Conservation (phyloP, 2,113 vertebrate genomes). For the Ammodytes marinus region DNA sequence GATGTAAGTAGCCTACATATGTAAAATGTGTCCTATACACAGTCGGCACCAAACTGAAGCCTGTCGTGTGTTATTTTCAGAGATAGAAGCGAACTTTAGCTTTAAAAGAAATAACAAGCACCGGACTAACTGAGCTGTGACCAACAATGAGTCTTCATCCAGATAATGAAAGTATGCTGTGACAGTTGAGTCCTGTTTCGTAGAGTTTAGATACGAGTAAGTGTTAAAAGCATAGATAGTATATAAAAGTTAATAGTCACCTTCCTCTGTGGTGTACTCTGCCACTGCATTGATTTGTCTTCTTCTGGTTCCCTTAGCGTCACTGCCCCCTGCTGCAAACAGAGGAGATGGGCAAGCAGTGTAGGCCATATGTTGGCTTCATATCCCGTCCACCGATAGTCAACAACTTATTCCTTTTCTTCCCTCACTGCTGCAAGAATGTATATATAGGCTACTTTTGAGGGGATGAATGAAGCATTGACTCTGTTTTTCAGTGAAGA, state of each 20-base stretch:
- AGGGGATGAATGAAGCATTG: too few species aligned
- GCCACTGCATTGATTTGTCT: background rate
- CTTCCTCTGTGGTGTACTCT: background rate
- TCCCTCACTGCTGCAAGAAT: too few species aligned
- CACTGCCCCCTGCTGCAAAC: slow-evolving; percentile 7
- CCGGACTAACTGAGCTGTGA: too few species aligned
- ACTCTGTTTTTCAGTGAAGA: too few species aligned
- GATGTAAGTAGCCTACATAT: background rate
- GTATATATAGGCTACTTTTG: too few species aligned
- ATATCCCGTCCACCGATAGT: too few species aligned
- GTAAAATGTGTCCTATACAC: background rate
- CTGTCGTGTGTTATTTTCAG: background rate
- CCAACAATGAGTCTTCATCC: too few species aligned
- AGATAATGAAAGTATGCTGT: too few species aligned
- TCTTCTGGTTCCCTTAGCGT: background rate
- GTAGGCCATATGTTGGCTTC: background rate
- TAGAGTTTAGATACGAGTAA: background rate
- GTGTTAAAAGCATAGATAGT: too few species aligned
- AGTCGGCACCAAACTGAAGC: background rate
- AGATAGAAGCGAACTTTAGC: background rate
- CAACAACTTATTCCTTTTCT: too few species aligned
- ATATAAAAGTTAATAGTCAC: background rate
- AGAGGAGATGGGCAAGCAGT: background rate
- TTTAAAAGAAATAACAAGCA: background rate
- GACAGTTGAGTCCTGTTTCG: background rate